Conservation (phyloP, 2,888 invertebrate species). For the Drosophila cognata region DNA sequence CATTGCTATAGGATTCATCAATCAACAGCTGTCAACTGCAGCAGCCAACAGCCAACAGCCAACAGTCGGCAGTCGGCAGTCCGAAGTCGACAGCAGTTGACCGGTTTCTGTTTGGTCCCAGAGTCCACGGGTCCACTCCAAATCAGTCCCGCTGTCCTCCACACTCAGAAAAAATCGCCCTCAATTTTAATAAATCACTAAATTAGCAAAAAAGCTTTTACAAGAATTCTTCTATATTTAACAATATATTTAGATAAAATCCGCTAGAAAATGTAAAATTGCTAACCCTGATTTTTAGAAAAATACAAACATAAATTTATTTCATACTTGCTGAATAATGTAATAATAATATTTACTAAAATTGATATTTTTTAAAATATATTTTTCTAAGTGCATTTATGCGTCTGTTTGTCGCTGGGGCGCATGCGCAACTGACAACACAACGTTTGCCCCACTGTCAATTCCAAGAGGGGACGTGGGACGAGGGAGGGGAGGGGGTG, state of each 20-base stretch:
- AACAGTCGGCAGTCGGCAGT: conserved; percentile 34
- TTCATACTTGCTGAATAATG: not conserved
- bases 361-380: not conserved
- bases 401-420: conserved; percentile 53
- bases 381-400: conserved; percentile 15
- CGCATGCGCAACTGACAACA: conserved; percentile 61
- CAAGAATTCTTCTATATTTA: no score
- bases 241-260: no score
- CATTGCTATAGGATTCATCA: conserved; percentile 75
- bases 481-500: not conserved
- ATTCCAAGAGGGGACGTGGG: conserved; percentile 1
- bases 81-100: conserved; percentile 17
- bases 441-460: conserved; percentile 30
- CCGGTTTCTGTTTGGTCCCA: conserved; percentile 52
- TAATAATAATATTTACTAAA: not conserved
- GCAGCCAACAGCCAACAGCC: conserved; percentile 48
- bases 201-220: no score
- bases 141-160: conserved; percentile 43
- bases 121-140: conserved; percentile 34
- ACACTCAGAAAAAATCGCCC: not conserved
- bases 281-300: not conserved
- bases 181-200: not conserved
- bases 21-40: conserved; percentile 77
- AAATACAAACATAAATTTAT: not conserved
- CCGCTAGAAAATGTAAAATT: no score